These are phyloP conservation scores for Taenioides sp. DNA, from an alignment of 2,797 vertebrate genomes.

Conservation along the genomic window DNA sequence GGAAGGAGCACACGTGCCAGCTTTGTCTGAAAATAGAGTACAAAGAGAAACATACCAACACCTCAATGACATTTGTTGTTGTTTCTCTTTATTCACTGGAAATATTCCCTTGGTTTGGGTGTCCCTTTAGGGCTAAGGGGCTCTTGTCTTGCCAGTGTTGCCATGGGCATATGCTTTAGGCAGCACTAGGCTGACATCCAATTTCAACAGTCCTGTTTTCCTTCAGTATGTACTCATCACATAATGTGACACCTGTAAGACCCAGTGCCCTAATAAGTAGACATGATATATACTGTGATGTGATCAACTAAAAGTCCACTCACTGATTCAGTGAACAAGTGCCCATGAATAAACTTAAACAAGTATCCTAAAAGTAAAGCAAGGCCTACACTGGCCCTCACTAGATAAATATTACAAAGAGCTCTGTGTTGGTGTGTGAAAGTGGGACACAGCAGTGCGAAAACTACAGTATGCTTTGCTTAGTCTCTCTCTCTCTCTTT, in stretches of 20 bases:
- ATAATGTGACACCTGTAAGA: conserved; percentile 26
- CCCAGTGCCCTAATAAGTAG: conserved; percentile 28
- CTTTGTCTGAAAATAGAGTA: conserved; percentile 47
- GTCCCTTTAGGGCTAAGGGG: conserved; percentile 28
- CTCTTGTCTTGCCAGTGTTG: conserved; percentile 44
- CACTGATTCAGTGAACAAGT: conserved; percentile 3
- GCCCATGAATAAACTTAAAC: conserved; percentile 16
- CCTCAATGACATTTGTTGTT: conserved; percentile 13
- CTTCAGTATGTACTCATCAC: conserved; percentile 31
- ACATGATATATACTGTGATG: conserved; percentile 29
- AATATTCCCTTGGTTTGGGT: conserved; percentile 29
- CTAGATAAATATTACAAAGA: conserved; percentile 23
- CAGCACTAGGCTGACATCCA: conserved; percentile 44
- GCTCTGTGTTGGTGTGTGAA: conserved; percentile 38
- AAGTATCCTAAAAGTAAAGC: conserved; percentile 19
- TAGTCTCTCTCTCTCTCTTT: conserved; percentile 35
- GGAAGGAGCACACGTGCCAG: conserved; percentile 26
- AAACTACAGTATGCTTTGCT: conserved; percentile 39
- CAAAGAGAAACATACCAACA: conserved; percentile 16
- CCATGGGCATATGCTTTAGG: conserved; percentile 41
- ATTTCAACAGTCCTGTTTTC: conserved; percentile 44
- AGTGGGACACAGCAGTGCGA: conserved; percentile 58
- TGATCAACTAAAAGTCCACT: not conserved
- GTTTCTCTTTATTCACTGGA: conserved; percentile 18
- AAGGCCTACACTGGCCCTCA: conserved; percentile 26